phyloP scores from a whole-genome alignment of 2,888 invertebrate genomes.

The Theretra japonica region DNA sequence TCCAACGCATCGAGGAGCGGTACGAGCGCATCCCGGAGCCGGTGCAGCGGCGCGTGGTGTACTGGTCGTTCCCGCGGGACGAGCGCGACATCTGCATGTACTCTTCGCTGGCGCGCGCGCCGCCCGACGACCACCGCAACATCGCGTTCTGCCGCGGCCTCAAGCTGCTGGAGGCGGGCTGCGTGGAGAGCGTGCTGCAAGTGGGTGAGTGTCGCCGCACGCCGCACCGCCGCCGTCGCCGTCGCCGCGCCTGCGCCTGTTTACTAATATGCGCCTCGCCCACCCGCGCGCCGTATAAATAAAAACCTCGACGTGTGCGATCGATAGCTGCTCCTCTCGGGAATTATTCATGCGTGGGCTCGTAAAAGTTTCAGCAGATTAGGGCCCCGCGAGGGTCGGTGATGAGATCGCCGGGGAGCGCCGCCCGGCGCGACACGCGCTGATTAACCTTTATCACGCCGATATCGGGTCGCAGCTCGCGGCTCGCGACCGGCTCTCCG shows the following conservation, averaged over 20 bases:
- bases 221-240: conserved; percentile 30
- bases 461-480: conserved; percentile 11
- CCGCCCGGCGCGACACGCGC: conserved; percentile 38
- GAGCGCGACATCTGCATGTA: conserved; percentile 96
- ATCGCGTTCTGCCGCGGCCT: conserved; percentile 94
- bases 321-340: conserved; percentile 84
- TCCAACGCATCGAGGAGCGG: conserved; percentile 93
- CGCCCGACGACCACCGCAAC: conserved; percentile 89
- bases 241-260: conserved; percentile 81
- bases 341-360: conserved; percentile 83
- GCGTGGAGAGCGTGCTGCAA: conserved; percentile 94
- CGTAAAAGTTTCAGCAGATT: conserved; percentile 79
- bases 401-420: conserved; percentile 46
- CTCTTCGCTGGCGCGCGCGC: conserved; percentile 88
- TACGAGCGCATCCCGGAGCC: conserved; percentile 95
- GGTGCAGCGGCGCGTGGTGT: conserved; percentile 93
- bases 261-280: conserved; percentile 85
- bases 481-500: neutral
- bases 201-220: conserved; percentile 89
- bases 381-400: conserved; percentile 61
- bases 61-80: conserved; percentile 95
- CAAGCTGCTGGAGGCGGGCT: conserved; percentile 91
- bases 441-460: conserved; percentile 42
- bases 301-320: conserved; percentile 85
- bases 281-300: conserved; percentile 84